Percentiles rank a stretch among this genome's conserved stretches.
Conservation (phyloP, 2,113 vertebrate species). For the Fregata magnificens region DNA sequence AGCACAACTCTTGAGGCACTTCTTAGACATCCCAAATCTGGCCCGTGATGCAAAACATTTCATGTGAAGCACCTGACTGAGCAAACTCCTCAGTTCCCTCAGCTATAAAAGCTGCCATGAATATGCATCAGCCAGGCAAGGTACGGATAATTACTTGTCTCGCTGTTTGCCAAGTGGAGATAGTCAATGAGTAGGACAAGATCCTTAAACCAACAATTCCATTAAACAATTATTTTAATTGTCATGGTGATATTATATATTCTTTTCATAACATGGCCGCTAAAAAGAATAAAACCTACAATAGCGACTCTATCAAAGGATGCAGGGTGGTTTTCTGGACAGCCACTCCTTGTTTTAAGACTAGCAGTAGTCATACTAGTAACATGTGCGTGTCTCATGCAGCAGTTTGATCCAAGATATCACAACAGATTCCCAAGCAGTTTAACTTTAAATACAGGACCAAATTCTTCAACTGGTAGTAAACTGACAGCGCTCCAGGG, state of each 20-base stretch:
- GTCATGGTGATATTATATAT: not conserved
- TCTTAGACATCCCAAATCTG: not conserved
- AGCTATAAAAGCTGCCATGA: not conserved
- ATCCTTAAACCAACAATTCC: not conserved
- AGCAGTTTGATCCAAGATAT: not conserved
- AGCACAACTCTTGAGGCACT: not conserved
- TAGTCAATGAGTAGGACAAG: not conserved
- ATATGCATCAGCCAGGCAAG: not conserved
- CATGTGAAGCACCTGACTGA: not conserved
- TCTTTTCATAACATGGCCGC: not conserved
- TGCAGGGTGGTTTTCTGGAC: not conserved
- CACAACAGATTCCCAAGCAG: not conserved
- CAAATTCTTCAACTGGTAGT: not conserved
- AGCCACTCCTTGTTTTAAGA: not conserved
- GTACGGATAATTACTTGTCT: not conserved
- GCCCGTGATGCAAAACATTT: not conserved
- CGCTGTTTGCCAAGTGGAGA: not conserved
- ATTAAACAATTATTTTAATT: not conserved
- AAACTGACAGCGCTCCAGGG: not conserved
- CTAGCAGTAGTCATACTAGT: not conserved
- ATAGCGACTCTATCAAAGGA: not conserved
- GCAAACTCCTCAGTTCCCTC: not conserved
- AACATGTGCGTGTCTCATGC: not conserved
- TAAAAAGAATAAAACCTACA: not conserved
- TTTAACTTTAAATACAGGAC: not conserved